These are phyloP conservation scores for Parasteatoda lunata DNA, from an alignment of 2,888 invertebrate genomes.

Conservation along the genomic window DNA sequence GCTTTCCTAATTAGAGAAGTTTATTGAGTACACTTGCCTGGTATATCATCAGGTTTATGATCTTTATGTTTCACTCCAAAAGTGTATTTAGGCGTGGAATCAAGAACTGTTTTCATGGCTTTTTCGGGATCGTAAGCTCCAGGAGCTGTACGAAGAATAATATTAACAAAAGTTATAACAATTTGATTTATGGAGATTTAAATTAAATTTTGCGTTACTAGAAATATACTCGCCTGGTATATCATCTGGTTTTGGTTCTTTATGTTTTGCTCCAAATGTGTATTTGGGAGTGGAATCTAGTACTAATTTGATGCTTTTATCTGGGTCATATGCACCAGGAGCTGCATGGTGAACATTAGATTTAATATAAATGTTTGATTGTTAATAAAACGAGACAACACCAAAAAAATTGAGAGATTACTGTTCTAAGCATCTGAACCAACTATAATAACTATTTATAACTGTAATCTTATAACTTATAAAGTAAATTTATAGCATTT, in stretches of 20 bases:
- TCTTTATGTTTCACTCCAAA: constrained; percentile 80
- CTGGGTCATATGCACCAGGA: constrained; percentile 88
- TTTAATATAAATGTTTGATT: too few species aligned
- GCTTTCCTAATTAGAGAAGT: too few species aligned
- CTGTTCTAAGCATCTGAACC: too few species aligned
- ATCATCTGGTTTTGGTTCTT: constrained; percentile 69
- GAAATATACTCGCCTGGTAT: constrained; percentile 68
- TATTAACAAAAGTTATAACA: neutral
- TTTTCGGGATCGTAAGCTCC: constrained; percentile 50
- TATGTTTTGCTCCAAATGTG: constrained; percentile 81
- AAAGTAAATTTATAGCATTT: too few species aligned
- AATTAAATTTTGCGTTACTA: too few species aligned
- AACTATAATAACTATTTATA: too few species aligned
- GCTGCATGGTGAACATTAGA: constrained; percentile 77
- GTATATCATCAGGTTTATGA: constrained; percentile 68
- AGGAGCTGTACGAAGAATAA: constrained; percentile 22
- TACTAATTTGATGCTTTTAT: constrained; percentile 79
- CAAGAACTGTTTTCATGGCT: constrained; percentile 71
- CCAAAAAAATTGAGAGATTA: too few species aligned
- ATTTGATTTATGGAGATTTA: neutral
- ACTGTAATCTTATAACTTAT: too few species aligned
- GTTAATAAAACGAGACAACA: too few species aligned
- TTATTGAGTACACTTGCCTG: constrained; percentile 58
- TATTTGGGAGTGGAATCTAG: constrained; percentile 80
- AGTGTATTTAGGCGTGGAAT: constrained; percentile 81